phyloP scores from a whole-genome alignment of 2,797 vertebrate species.

The Crossoptilon crossoptilon region DNA sequence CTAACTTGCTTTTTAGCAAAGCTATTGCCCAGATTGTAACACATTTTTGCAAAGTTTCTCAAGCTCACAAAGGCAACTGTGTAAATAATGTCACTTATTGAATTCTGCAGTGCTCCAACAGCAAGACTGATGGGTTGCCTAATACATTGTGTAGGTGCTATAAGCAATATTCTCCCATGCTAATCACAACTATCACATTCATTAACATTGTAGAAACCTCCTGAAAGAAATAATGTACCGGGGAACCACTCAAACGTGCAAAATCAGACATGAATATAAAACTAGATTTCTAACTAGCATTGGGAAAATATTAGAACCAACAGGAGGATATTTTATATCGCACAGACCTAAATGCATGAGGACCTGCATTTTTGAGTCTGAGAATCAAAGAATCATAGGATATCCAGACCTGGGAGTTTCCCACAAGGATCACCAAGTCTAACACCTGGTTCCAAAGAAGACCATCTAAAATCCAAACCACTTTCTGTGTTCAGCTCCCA shows the following conservation, averaged over 20 bases:
- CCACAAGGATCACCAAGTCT: background rate
- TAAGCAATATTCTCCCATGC: slow-evolving; percentile 31
- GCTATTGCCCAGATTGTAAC: background rate
- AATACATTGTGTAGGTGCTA: background rate
- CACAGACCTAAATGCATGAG: rapidly evolving
- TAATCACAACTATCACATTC: slow-evolving; percentile 57
- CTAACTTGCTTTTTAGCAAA: slow-evolving; percentile 26
- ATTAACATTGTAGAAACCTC: slow-evolving; percentile 24
- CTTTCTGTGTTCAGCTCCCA: background rate
- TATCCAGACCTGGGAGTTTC: background rate
- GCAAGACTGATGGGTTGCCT: slow-evolving; percentile 38
- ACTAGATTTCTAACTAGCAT: background rate
- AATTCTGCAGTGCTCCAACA: slow-evolving; percentile 16
- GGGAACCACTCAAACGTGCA: background rate
- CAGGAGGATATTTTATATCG: background rate
- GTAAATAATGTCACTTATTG: slow-evolving; percentile 35
- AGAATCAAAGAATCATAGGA: background rate
- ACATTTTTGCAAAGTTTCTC: slow-evolving; percentile 20
- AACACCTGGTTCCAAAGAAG: background rate
- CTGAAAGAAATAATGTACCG: background rate
- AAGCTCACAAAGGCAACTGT: background rate
- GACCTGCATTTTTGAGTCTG: background rate
- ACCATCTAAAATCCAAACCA: background rate
- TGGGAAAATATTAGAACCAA: background rate
- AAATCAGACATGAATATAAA: background rate